A percentile compares a stretch with the other conserved stretches of the same genome.
phyloP scores from a whole-genome alignment of 1,140 invertebrate species.

The Bicyclus anynana region DNA sequence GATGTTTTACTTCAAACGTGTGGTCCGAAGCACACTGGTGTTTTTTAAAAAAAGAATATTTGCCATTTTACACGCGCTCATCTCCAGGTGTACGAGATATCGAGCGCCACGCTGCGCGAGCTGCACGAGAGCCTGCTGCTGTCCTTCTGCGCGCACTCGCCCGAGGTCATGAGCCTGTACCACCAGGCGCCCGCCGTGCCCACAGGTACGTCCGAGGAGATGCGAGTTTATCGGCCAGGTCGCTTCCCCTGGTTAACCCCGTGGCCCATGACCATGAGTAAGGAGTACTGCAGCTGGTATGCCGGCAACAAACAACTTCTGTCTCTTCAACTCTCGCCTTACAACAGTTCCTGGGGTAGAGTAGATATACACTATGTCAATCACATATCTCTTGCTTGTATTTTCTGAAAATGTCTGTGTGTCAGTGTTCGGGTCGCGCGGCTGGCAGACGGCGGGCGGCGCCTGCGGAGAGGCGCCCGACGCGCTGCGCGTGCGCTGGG shows the following conservation, averaged over 20 bases:
- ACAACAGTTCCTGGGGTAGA: too few relatives aligned
- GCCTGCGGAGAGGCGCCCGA: slow-evolving; percentile 49
- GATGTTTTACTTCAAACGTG: too few relatives aligned
- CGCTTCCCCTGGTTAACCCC: too few relatives aligned
- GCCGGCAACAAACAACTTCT: too few relatives aligned
- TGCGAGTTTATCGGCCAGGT: too few relatives aligned
- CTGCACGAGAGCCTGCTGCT: slow-evolving; percentile 80
- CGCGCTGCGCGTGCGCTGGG: slow-evolving; percentile 46
- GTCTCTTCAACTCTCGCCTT: too few relatives aligned
- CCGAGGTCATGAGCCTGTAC: slow-evolving; percentile 78
- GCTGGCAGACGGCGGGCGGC: slow-evolving; percentile 27
- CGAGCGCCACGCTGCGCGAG: slow-evolving; percentile 66
- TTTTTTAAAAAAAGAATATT: too few relatives aligned
- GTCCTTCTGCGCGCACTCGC: slow-evolving; percentile 78
- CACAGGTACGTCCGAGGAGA: slow-evolving; percentile 51
- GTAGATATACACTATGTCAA: too few relatives aligned
- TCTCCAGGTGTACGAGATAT: slow-evolving; percentile 58
- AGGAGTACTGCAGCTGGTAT: too few relatives aligned
- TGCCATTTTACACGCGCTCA: not conserved
- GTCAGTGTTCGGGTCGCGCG: slow-evolving; percentile 42
- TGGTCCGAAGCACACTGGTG: too few relatives aligned
- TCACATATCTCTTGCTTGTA: too few relatives aligned
- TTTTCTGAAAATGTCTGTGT: not conserved
- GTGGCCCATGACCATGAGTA: too few relatives aligned
- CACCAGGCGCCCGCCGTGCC: slow-evolving; percentile 77